Base-by-base conservation (phyloP, 2,888 invertebrate genomes). In the Dicyrtomina minuta region DNA sequence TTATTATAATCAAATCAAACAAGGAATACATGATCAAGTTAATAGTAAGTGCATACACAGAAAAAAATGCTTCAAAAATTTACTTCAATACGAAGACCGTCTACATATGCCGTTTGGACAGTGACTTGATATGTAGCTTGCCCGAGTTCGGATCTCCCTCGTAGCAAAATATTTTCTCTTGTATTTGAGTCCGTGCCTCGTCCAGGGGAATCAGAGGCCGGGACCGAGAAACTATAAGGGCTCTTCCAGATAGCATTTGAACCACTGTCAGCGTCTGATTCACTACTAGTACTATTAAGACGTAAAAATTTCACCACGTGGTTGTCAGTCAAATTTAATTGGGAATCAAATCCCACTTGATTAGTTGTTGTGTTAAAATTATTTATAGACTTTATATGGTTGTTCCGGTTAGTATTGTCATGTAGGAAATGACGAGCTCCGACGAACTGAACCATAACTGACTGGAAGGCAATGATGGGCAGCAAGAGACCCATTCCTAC, bases 81-180 rank as follows among this genome's bases (percentile, higher is more conserved):
- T 74, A 76, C 77, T 74, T 77, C 77, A 26, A 77, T 66, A 43
- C 77, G 66, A 4, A 77, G 61, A 8, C 77, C 77, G 68, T 72
- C 75, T 41, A 77, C 70, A 27, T 68, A 72, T 8, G 76, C 72
- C 4, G 76, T 76, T 1, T 69, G 55, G 41, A 59, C 69, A 60
- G 70, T n/a, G 49, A 70, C 46, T 68, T 72, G 65, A 55, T 76
- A 61, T 10, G 20, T 1, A 12, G 41, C 26, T 24, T 33, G 22
- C n/a, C 8, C 13, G 1, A 53, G 20, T 10, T 66, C 46, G 1
- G 56, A 51, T 33, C 41, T 65, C 20, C 41, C 59, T 6, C n/a
- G 24, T 26, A 27, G 22, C 15, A n/a, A 43, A 15, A n/a, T n/a
- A n/a, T 44, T 27, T 8, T 2, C 17, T 13, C 8, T 39, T 4